Base-by-base conservation (phyloP, 2,797 vertebrate species). In the Ambastaia sidthimunki region DNA sequence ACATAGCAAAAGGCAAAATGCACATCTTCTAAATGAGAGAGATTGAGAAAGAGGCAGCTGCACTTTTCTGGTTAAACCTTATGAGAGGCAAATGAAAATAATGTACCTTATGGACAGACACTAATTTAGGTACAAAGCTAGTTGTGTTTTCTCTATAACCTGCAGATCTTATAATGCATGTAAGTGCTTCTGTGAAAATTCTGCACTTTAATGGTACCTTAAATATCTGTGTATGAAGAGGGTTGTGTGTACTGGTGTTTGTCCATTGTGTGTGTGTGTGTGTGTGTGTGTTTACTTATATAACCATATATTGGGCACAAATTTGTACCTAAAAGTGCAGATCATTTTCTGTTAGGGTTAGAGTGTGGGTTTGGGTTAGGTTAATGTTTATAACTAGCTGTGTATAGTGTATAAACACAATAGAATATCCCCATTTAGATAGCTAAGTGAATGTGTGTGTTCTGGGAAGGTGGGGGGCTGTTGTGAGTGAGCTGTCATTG, bases 401-500 rank as follows among this genome's bases (percentile, higher is more conserved):
- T 37, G 34, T 37, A 37, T 37, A 37, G n/a, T n/a, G n/a, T n/a
- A n/a, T n/a, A 37, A 37, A 37, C 34, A 37, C 34, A 7, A 37
- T 5, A 7, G 34, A 37, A 37, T 37, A 7, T 37, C 34, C 34
- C 34, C 34, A 37, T 37, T 37, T 37, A 37, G 34, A 37, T 7
- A 37, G 34, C 7, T 37, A 37, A 37, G 34, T 37, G 9, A 37
- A 2, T 67, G 12, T 78, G 48, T 74, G 65, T 78, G 67, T 76
- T 37, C 34, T 7, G 34, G 34, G 9, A 37, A 37, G 16, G 66
- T 72, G 69, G 44, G 4, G 70, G 59, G 62, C 41, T 62, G 73
- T 11, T 69, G 57, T 60, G 67, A 78, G 71, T 88, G 88, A 88
- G 87, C 90, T 91, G 91, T 86, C 88, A 88, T 91, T 90, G 90